phyloP scores from a whole-genome alignment of 1,140 invertebrate species.

The Cataglyphis hispanica region DNA sequence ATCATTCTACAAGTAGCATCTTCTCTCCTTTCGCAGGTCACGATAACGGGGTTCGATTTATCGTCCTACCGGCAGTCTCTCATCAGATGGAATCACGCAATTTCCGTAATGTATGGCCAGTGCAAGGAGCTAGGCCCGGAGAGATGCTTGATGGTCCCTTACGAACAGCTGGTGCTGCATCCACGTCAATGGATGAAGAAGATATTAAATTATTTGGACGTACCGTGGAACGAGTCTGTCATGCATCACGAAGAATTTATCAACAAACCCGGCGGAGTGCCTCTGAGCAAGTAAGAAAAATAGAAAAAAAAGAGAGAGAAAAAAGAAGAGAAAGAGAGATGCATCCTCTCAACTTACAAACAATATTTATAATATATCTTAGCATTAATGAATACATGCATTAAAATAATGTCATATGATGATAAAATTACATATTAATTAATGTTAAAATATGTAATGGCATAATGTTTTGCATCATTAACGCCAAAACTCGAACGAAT shows the following conservation, averaged over 20 bases:
- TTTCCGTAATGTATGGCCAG: conserved; percentile 97
- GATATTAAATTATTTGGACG: conserved; percentile 96
- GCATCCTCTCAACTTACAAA: neutral
- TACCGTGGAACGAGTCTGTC: conserved; percentile 98
- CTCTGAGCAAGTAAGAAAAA: conserved; percentile 94
- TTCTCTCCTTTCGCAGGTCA: conserved; percentile 89
- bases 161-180: conserved; percentile 98
- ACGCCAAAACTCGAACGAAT: neutral
- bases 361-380: neutral
- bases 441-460: conserved; percentile 21
- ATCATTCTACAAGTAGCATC: neutral
- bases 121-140: conserved; percentile 95
- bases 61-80: conserved; percentile 97
- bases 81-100: conserved; percentile 98
- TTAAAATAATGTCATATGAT: conserved; percentile 14
- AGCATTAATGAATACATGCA: neutral
- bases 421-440: neutral
- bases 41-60: conserved; percentile 99
- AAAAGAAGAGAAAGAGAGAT: neutral
- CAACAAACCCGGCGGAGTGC: conserved; percentile 97
- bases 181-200: conserved; percentile 95
- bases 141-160: conserved; percentile 96
- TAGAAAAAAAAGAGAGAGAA: conserved; percentile 69
- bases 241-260: conserved; percentile 99
- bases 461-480: conserved; percentile 19